Base-by-base conservation (phyloP, 2,113 vertebrate species). In the Brachyhypopomus gauderio region DNA sequence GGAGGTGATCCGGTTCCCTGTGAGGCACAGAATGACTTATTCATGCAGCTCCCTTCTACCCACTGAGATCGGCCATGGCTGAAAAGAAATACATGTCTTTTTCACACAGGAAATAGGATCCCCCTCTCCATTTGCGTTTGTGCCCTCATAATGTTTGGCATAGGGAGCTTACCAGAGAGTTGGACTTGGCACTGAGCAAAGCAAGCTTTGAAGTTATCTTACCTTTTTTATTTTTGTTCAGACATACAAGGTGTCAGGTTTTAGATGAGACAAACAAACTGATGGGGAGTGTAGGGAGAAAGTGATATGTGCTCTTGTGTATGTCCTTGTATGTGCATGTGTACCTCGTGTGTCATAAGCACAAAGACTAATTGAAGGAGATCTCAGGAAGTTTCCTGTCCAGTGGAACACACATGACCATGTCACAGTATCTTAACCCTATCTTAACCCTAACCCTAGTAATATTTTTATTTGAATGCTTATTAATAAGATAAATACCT, bases 11-110 rank as follows among this genome's bases (percentile, higher is more conserved):
- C 63, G 19, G 70, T 81, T 85, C 38, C 83, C 79, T 77, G 30
- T 59, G 34, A 52, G 52, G 23, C 69, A 60, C 79, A 56, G 41
- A 22, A 83, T 85, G 1, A 80, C 70, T 83, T 77, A 83, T 85
- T 85, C 8, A 85, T 80, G 36, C 69, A 73, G 19, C 7, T 22
- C 69, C 76, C 34, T 63, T 72, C 55, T 41, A 45, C 41, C 55
- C 52, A 34, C 41, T 66, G 11, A 20, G 7, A 69, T 41, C 19
- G 22, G 55, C 30, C 12, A 59, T 11, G n/a, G 45, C 45, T 52
- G 45, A 52, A 52, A 52, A 22, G 79, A 75, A 27, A 11, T 58
- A 27, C 20, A 36, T 56, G 34, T 20, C 14, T 38, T 38, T 11
- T 81, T 60, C 19, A 45, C 30, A 60, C 7, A 75, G 23, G 36